Base-by-base conservation (phyloP, 2,113 vertebrate genomes). In the Lichenostomus cassidix region DNA sequence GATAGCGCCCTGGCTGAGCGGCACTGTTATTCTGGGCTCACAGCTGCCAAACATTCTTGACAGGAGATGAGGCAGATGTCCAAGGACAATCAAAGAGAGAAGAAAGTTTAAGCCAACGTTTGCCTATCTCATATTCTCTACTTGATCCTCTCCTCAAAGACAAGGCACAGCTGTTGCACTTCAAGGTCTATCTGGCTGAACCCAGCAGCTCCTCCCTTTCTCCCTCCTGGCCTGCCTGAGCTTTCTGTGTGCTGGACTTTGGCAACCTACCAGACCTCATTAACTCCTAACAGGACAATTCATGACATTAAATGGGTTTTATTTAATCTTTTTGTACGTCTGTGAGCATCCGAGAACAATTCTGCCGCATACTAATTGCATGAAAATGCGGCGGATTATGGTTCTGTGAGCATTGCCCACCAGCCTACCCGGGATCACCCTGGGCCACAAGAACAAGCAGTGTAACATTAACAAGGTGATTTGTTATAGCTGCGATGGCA, bases 21-120 rank as follows among this genome's bases (percentile, higher is more conserved):
- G 98, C 97, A 94, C 97, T 98, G 99, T 98, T 99, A 99, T 99
- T 99, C 98, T 98, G 98, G 98, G 98, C 99, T 98, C 98, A 98
- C 99, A 99, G 99, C 99, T 99, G 99, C 98, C 98, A 98, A 98
- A 98, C 98, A 99, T 99, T 99, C 99, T 98, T 99, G 98, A 98
- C 98, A 98, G 98, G 98, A 99, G 99, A 98, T 98, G 98, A 98
- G 98, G 99, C 99, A 99, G 99, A 99, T 99, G 99, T 99, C 99
- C 99, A 99, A 99, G 98, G 98, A 98, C 98, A 99, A 99, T 99
- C 99, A 99, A 99, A 99, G 99, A 96, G 97, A 98, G 98, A 98
- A 98, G 98, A 98, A 99, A 98, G 98, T 99, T 98, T 99, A 99
- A 99, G 98, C 98, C 98, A 98, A 98, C 98, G 98, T 99, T 99